Conservation (phyloP, 2,888 invertebrate genomes). For the Thereva nobilitata region DNA sequence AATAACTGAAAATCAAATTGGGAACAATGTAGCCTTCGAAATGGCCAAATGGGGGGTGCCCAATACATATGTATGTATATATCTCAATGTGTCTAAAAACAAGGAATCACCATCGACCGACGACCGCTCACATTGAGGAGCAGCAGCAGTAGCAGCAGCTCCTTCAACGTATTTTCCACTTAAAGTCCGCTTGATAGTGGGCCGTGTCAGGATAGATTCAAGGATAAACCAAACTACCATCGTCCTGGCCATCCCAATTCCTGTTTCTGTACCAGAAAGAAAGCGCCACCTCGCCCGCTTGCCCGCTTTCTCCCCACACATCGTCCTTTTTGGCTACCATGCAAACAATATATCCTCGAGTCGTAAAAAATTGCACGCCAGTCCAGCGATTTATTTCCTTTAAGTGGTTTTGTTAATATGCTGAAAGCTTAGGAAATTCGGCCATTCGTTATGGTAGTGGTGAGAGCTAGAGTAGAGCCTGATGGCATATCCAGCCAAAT, state of each 20-base stretch:
- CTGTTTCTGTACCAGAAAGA: no score
- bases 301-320: neutral
- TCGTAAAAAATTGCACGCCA: slow-evolving; percentile 40
- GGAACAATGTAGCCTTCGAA: neutral
- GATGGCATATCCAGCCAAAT: no score
- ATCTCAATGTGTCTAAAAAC: neutral
- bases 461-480: neutral
- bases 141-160: no score
- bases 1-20: slow-evolving; percentile 12
- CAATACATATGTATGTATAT: no score
- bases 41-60: neutral
- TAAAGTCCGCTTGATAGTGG: no score
- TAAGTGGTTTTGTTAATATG: slow-evolving; percentile 43
- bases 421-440: slow-evolving; percentile 31
- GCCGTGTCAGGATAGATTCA: no score
- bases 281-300: neutral
- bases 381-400: slow-evolving; percentile 44
- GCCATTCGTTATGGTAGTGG: slow-evolving; percentile 22
- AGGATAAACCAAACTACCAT: neutral
- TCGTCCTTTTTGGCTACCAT: neutral
- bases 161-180: no score
- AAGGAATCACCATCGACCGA: neutral
- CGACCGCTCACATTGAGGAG: neutral
- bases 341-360: slow-evolving; percentile 16
- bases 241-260: neutral